phyloP scores from a whole-genome alignment of 2,888 invertebrate genomes.

The Agonopterix alstromeriana region DNA sequence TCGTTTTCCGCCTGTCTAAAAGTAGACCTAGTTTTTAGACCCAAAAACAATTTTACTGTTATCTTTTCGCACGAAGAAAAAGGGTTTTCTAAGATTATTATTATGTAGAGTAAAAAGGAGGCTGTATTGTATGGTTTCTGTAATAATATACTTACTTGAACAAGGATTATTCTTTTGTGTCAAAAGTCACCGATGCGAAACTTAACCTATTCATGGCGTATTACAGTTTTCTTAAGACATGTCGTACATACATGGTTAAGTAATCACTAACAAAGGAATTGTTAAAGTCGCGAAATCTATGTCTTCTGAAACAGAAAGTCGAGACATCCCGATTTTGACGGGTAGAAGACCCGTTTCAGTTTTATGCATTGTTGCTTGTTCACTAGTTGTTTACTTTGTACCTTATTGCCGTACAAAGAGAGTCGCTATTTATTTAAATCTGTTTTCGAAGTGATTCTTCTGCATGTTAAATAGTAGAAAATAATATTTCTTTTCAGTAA shows the following conservation, averaged over 20 bases:
- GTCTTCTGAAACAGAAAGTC: background rate
- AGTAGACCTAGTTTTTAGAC: too few relatives aligned
- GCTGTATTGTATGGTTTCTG: background rate
- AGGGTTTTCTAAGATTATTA: background rate
- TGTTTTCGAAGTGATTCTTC: too few relatives aligned
- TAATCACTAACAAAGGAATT: conserved; percentile 7
- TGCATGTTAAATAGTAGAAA: too few relatives aligned
- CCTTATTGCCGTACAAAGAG: too few relatives aligned
- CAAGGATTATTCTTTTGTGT: conserved; percentile 46
- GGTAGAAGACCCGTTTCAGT: background rate
- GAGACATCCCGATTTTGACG: background rate
- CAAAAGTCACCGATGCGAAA: conserved; percentile 36
- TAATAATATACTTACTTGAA: background rate
- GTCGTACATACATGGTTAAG: background rate
- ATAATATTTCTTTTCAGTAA: too few relatives aligned
- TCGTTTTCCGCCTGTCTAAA: too few relatives aligned
- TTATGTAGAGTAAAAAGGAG: conserved; percentile 4
- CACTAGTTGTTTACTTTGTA: too few relatives aligned
- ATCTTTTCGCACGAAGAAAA: too few relatives aligned
- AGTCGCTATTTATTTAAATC: too few relatives aligned
- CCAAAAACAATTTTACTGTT: too few relatives aligned
- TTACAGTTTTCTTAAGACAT: conserved; percentile 11
- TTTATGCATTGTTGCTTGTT: background rate
- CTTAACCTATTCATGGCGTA: conserved; percentile 31
- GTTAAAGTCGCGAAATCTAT: background rate